Evolutionary conservation across 2,888 invertebrate genomes (phyloP).

Genomic region (Xylota sylvarum): DNA sequence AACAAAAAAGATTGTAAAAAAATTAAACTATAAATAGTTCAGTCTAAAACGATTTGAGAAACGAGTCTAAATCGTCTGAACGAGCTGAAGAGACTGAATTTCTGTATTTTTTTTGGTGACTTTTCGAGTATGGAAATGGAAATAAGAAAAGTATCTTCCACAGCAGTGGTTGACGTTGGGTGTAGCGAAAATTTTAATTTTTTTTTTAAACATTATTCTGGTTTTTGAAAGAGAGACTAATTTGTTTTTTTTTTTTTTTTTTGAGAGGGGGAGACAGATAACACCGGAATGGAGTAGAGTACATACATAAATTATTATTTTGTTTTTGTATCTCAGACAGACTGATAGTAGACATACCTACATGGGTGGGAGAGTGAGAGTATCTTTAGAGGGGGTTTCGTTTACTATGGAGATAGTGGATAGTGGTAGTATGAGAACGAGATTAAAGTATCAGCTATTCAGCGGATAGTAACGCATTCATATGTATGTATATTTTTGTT

Average conservation of each 20-base stretch:
- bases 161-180: background rate
- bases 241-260: background rate
- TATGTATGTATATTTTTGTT: background rate
- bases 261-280: slow-evolving; percentile 16
- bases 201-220: slow-evolving; percentile 45
- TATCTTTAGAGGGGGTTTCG: background rate
- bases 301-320: slow-evolving; percentile 7
- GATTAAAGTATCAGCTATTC: slow-evolving; percentile 3
- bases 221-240: slow-evolving; percentile 35
- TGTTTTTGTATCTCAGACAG: slow-evolving; percentile 13
- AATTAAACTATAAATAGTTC: slow-evolving; percentile 16
- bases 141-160: slow-evolving; percentile 50
- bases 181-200: slow-evolving; percentile 29
- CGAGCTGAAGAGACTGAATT: slow-evolving; percentile 63
- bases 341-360: slow-evolving; percentile 1
- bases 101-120: slow-evolving; percentile 28
- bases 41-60: background rate
- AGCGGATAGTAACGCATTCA: background rate
- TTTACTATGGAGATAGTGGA: background rate
- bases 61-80: slow-evolving; percentile 59
- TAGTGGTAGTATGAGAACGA: background rate
- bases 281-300: slow-evolving; percentile 32
- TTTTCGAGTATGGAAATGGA: slow-evolving; percentile 46
- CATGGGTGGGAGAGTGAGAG: background rate
- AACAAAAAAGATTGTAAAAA: slow-evolving; percentile 20